phyloP scores from a whole-genome alignment of 1,140 invertebrate genomes.

The Oscheius sp. region DNA sequence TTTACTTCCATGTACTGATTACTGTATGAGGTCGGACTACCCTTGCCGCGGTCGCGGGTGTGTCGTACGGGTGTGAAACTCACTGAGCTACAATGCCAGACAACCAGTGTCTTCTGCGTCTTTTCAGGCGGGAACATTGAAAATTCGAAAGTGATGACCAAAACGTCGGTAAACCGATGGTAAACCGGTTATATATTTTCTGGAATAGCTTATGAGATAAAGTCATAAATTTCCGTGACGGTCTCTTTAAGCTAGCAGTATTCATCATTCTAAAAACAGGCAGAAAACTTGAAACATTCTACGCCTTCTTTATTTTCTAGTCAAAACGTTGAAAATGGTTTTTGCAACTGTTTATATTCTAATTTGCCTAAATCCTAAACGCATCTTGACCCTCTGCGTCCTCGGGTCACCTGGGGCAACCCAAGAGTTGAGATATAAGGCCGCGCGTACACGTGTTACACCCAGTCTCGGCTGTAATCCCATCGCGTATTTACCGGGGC shows the following conservation, averaged over 20 bases:
- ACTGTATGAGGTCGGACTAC: too few species aligned
- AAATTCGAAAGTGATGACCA: not conserved
- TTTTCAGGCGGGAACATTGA: not conserved
- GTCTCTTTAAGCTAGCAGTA: not conserved
- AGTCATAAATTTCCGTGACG: not conserved
- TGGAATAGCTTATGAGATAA: not conserved
- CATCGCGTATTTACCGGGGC: slow-evolving; percentile 2
- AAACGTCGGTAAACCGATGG: not conserved
- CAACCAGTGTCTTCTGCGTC: not conserved
- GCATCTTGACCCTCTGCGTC: not conserved
- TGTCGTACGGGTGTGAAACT: too few species aligned
- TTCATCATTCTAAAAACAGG: not conserved
- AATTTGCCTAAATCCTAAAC: not conserved
- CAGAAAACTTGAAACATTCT: not conserved
- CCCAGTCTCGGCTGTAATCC: slow-evolving; percentile 3
- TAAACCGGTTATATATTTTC: not conserved
- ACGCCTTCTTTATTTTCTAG: not conserved
- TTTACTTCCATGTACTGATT: too few species aligned
- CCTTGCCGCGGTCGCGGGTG: too few species aligned
- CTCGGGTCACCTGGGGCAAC: not conserved
- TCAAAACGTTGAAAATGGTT: too few species aligned
- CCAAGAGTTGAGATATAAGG: not conserved
- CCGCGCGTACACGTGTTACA: slow-evolving; percentile 6
- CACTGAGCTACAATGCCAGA: too few species aligned
- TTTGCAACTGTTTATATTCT: too few species aligned